Conservation (phyloP, 2,888 invertebrate species). For the Melinaea marsaeus region DNA sequence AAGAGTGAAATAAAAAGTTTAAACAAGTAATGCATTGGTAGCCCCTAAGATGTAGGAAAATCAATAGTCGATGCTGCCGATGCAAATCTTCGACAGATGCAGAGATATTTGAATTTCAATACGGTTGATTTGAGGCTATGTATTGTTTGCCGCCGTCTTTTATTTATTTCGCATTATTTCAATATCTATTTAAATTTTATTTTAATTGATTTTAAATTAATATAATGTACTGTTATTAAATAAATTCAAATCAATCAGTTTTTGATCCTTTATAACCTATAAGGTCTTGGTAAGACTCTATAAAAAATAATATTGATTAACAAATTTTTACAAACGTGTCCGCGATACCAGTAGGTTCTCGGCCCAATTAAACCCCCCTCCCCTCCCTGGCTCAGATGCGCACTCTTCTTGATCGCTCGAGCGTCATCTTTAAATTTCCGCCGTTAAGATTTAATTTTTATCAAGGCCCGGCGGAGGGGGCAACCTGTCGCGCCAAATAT, state of each 20-base stretch:
- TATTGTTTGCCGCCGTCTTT: constrained; percentile 49
- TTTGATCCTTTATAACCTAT: neutral
- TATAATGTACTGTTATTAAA: too few relatives aligned
- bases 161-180: constrained; percentile 38
- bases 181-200: constrained; percentile 20
- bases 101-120: constrained; percentile 68
- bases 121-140: constrained; percentile 57
- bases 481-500: constrained; percentile 79
- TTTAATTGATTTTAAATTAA: neutral
- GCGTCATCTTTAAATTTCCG: constrained; percentile 79
- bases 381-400: constrained; percentile 73
- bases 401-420: constrained; percentile 77
- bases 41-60: constrained; percentile 74
- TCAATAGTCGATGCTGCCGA: constrained; percentile 72
- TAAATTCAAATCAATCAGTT: too few relatives aligned
- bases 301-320: constrained; percentile 26
- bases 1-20: constrained; percentile 78
- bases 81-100: constrained; percentile 73
- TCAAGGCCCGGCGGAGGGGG: constrained; percentile 59
- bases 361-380: constrained; percentile 73
- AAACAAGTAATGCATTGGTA: constrained; percentile 71
- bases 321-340: constrained; percentile 37
- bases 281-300: neutral
- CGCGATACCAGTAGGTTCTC: constrained; percentile 49
- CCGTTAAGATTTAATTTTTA: constrained; percentile 79